Evolutionary conservation across 2,113 vertebrate genomes (phyloP), one percentile per base, ranked within the genome.

Genomic region (Rhabdornis inornatus): DNA sequence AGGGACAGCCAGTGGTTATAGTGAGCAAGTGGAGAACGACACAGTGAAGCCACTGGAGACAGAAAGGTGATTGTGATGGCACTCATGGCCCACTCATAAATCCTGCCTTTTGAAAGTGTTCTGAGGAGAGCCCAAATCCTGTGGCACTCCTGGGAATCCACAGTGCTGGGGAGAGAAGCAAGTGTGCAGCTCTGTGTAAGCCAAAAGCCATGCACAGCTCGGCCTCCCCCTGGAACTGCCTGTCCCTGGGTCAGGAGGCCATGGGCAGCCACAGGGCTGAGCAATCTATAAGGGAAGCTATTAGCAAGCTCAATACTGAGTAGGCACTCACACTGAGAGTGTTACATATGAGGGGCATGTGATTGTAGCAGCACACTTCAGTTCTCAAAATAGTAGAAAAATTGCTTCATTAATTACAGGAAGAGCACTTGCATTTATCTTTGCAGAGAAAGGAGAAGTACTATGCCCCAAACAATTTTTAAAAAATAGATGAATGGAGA

Each of bases 21-120:
- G 18, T 13, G 45, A 91, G 45, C 61, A 59, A 75, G 70, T 2
- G 22, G 42, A 86, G n/a, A 30, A 49, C 0, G 8, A 30, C 65
- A 50, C 25, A 7, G 66, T 0, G 6, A 83, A 39, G 37, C 27
- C 35, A 71, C 17, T 39, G 22, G 28, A 0, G 0, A 39, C 20
- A 45, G 61, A 69, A 75, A 8, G 19, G 59, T 2, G 23, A 71
- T 45, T 0, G 0, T 0, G 0, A 55, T 0, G 0, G 39, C 71
- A 25, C 39, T 59, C 11, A 1, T 0, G 3, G 42, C n/a, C 17
- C 13, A 6, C 47, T 71, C 31, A 17, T 15, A 23, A 61, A 57
- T 25, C 55, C 37, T 22, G 30, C 23, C 16, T 40, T 70, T 45
- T 30, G 30, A 74, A 66, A 66, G 27, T 6, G 1, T 9, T 22